phyloP scores from a whole-genome alignment of 2,888 invertebrate genomes.

The Mimas tiliae region DNA sequence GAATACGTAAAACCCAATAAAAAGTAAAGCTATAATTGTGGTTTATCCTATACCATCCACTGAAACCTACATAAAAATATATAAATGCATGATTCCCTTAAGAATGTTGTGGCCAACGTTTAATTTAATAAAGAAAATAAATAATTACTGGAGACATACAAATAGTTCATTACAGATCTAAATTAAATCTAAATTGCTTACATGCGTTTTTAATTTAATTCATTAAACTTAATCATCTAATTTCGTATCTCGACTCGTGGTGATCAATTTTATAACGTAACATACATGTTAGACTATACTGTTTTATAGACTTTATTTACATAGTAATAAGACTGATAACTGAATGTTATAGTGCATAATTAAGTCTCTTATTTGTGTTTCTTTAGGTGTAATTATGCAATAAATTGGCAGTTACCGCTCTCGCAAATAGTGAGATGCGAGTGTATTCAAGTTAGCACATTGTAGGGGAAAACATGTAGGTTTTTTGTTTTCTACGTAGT shows the following conservation, averaged over 20 bases:
- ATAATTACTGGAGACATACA: background rate
- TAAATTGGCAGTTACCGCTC: slow-evolving; percentile 25
- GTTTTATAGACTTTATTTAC: background rate
- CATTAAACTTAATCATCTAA: slow-evolving; percentile 23
- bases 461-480: slow-evolving; percentile 3
- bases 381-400: slow-evolving; percentile 25
- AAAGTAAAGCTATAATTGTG: too few relatives aligned
- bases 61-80: background rate
- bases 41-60: too few relatives aligned
- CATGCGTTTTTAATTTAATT: slow-evolving; percentile 24
- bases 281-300: background rate
- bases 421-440: slow-evolving; percentile 18
- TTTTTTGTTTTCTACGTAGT: background rate
- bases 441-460: background rate
- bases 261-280: slow-evolving; percentile 1
- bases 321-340: background rate
- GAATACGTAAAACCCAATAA: too few relatives aligned
- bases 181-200: slow-evolving; percentile 20
- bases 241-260: background rate
- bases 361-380: background rate
- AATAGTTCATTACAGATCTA: slow-evolving; percentile 10
- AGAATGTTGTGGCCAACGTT: background rate
- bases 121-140: slow-evolving; percentile 16
- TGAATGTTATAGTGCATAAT: background rate
- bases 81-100: background rate